Base-by-base conservation (phyloP, 2,113 vertebrate genomes). In the Phasianus colchicus region DNA sequence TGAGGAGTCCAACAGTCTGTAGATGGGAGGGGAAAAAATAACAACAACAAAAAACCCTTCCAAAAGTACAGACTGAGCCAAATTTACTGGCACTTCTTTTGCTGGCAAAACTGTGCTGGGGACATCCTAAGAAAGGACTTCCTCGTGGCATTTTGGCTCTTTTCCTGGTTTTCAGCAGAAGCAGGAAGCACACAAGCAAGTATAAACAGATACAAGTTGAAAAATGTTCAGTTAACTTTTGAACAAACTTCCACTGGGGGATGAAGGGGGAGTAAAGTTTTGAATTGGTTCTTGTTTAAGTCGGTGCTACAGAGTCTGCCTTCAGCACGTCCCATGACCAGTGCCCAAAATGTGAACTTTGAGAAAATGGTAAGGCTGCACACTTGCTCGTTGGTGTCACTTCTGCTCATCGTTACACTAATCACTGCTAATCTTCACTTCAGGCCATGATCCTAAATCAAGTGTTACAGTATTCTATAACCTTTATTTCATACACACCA, bases 371-470 rank as follows among this genome's bases (percentile, higher is more conserved):
- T n/a, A 2, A 48, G 72, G 69, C 63, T 70, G 67, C 34, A 87
- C 52, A 60, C 52, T 95, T 86, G 87, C 43, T 92, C 75, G 63
- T 63, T 4, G 50, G 52, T 19, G 34, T 47, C 54, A 25, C 74
- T 77, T 95, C 67, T 76, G 78, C 86, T 93, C 96, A 82, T 96
- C 86, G 77, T 84, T 89, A 83, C 83, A 40, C 86, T 96, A 95
- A 98, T 93, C 73, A 27, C 80, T n/a, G 18, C 18, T 85, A 84
- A 92, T 96, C 96, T 86, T 75, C n/a, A 96, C 96, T 3, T 7
- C 91, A 94, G 75, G 88, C 94, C 81, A 65, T 32, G 95, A 95
- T 85, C 95, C 92, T 97, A 80, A 95, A 96, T 97, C 94, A 95
- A 89, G 72, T 3, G 48, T 89, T 92, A 95, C 97, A 91, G 92